Base-by-base conservation (phyloP, 2,888 invertebrate species). In the Dynastes tityus region DNA sequence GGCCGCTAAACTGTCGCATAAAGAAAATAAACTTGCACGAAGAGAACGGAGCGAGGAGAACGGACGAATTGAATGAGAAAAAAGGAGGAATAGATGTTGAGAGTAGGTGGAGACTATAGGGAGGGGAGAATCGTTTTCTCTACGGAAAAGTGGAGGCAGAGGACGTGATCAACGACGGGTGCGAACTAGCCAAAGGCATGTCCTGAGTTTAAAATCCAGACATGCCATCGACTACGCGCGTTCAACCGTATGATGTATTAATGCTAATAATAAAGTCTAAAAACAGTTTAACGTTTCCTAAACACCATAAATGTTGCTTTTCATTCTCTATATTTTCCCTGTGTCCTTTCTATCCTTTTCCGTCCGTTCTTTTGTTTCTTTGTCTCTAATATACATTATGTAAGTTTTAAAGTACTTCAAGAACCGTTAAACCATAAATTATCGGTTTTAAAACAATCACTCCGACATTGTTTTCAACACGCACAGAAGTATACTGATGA, bases 11-110 rank as follows among this genome's bases (percentile, higher is more conserved):
- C 83, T 83, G 82, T 82, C 82, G 83, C 85, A 84, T 84, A 85
- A 85, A 84, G 84, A 86, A 85, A 85, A 86, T 86, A 85, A 85
- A 85, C 83, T 82, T 82, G 80, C 82, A 79, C 81, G 71, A 37
- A 29, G 45, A 22, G 67, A 40, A 45, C 37, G n/a, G 67, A 40
- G 22, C 40, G 64, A 64, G 64, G 9, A 29, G 29, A 29, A 64
- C 32, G 64, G 64, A 16, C n/a, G n/a, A 67, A 45, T 16, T 22
- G 67, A 40, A 80, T 82, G 83, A 81, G 63, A 32, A 75, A 75
- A 75, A 63, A 53, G 29, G 68, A 40, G 45, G 32, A 40, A 45
- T 16, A 29, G 67, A 40, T 16, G 67, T 9, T 22, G n/a, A 67
- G 67, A 37, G 67, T 45, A 37, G 67, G 67, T 40, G 40, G 40